Evolutionary conservation across 2,888 invertebrate species (phyloP).

Genomic region (Dynastes maya): DNA sequence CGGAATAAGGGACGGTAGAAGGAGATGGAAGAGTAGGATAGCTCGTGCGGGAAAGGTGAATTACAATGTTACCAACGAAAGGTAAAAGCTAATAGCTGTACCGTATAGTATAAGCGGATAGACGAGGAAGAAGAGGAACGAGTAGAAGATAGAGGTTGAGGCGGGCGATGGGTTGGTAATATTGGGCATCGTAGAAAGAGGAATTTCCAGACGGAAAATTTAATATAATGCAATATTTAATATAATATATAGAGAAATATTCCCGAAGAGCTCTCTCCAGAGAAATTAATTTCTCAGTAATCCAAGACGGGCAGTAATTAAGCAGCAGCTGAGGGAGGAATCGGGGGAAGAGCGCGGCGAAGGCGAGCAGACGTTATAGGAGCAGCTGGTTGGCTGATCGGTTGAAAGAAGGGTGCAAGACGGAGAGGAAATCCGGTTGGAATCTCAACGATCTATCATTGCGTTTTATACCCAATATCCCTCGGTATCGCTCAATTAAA

Average conservation of each 20-base stretch:
- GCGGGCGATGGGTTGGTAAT: too few relatives aligned
- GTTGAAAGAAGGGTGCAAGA: conserved; percentile 24
- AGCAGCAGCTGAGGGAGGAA: conserved; percentile 58
- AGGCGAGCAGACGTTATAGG: not conserved
- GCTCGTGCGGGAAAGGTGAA: conserved; percentile 41
- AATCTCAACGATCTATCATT: conserved; percentile 69
- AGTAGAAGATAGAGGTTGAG: not conserved
- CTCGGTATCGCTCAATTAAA: conserved; percentile 59
- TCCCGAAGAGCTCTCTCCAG: conserved; percentile 59
- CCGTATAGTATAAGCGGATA: not conserved
- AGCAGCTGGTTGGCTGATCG: conserved; percentile 23
- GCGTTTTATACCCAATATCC: conserved; percentile 65
- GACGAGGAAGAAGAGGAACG: not conserved
- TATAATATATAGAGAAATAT: conserved; percentile 68
- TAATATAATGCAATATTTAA: conserved; percentile 71
- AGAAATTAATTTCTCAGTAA: conserved; percentile 71
- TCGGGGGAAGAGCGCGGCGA: too few relatives aligned
- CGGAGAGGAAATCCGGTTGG: conserved; percentile 60
- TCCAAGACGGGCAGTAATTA: conserved; percentile 71
- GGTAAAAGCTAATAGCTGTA: conserved; percentile 12
- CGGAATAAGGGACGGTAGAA: conserved; percentile 54
- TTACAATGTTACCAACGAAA: conserved; percentile 49
- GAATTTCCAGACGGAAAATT: conserved; percentile 66
- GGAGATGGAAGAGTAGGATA: not conserved
- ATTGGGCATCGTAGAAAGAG: conserved; percentile 1